Conservation (phyloP, 2,113 vertebrate genomes). For the Pseudorectes ferrugineus region DNA sequence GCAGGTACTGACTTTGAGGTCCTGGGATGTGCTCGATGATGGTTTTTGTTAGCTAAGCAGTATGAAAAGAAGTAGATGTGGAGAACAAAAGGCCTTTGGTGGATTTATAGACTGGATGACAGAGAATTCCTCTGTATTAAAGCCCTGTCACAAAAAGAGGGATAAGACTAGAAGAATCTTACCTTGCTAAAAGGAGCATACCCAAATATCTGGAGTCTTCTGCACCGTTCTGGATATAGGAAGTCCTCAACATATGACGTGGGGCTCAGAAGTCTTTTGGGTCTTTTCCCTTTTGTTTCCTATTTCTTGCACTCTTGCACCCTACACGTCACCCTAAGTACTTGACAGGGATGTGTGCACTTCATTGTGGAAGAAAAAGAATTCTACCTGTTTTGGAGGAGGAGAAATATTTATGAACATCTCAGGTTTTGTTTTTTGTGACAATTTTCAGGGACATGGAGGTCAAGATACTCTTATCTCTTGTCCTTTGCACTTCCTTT, state of each 20-base stretch:
- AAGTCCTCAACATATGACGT: rapidly evolving
- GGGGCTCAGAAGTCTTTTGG: not conserved
- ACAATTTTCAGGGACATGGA: rapidly evolving
- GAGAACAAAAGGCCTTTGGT: not conserved
- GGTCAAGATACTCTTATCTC: not conserved
- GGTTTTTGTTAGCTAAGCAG: not conserved
- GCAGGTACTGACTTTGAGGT: not conserved
- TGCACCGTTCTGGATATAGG: not conserved
- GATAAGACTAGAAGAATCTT: not conserved
- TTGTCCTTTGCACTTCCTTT: not conserved
- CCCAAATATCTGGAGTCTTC: not conserved
- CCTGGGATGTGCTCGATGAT: rapidly evolving
- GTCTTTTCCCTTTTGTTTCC: not conserved
- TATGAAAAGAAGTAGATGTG: not conserved
- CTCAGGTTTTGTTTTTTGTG: not conserved
- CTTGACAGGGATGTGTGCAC: not conserved
- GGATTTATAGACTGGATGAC: not conserved
- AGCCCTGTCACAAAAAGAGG: not conserved
- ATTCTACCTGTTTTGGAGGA: not conserved
- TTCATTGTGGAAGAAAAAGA: not conserved
- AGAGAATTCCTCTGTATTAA: not conserved
- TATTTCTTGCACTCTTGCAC: not conserved
- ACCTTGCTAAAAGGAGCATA: not conserved
- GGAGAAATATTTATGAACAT: not conserved
- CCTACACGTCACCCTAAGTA: not conserved